Percentiles rank a stretch among this genome's conserved stretches.
These are phyloP conservation scores for Sussaba pulchella DNA, from an alignment of 2,888 invertebrate species.

Conservation along the genomic window DNA sequence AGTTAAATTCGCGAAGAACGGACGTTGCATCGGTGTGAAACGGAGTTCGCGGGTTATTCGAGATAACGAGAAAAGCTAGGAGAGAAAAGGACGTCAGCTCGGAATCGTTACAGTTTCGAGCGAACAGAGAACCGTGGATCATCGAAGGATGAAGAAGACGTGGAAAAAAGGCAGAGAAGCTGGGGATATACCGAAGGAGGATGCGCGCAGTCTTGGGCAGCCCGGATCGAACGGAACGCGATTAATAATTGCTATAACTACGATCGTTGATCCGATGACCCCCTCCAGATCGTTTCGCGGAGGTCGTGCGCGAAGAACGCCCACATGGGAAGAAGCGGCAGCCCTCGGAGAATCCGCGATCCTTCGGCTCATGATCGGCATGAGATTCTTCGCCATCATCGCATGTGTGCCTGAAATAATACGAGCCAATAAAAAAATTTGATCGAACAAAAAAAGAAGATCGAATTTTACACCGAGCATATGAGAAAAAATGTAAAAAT, in stretches of 20 bases:
- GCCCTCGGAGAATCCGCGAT: conserved; percentile 56
- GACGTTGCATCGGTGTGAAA: conserved; percentile 44
- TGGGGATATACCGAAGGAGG: conserved; percentile 42
- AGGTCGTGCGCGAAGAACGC: conserved; percentile 75
- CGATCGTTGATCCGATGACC: conserved; percentile 80
- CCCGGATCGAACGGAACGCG: conserved; percentile 71
- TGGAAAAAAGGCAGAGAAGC: conserved; percentile 10
- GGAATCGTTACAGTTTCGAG: conserved; percentile 67
- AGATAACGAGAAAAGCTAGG: conserved; percentile 45
- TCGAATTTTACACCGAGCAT: not conserved
- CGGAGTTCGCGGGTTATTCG: conserved; percentile 54
- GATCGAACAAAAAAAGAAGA: not conserved
- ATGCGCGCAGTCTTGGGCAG: conserved; percentile 58
- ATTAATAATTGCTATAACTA: conserved; percentile 78
- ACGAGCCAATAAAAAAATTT: not conserved
- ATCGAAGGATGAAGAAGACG: conserved; percentile 38
- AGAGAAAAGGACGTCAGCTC: conserved; percentile 39
- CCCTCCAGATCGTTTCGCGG: conserved; percentile 74
- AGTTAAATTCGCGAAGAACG: conserved; percentile 55
- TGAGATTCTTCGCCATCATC: conserved; percentile 36
- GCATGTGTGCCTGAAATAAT: conserved; percentile 29
- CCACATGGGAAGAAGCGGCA: conserved; percentile 74
- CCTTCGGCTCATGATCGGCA: conserved; percentile 64
- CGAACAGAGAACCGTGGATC: conserved; percentile 59
- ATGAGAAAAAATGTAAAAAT: conserved; percentile 2